These are phyloP conservation scores for Pelosia muscerda DNA, from an alignment of 2,888 invertebrate species.

Conservation along the genomic window DNA sequence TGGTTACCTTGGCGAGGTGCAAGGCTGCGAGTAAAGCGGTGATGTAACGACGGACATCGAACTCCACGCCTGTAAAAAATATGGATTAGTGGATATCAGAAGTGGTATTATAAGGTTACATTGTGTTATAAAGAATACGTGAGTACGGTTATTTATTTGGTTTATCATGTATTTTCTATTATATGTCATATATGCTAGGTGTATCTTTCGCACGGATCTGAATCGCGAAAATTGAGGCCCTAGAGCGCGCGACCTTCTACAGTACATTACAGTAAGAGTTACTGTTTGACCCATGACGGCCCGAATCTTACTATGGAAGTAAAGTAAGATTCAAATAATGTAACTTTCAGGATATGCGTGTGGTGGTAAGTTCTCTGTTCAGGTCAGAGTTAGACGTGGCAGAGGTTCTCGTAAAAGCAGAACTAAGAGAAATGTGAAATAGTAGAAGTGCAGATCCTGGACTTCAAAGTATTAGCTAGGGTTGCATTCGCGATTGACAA, in stretches of 20 bases:
- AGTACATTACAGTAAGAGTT: no score
- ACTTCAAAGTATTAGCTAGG: background rate
- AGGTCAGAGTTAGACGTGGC: background rate
- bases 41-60: constrained; percentile 79
- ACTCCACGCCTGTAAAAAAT: constrained; percentile 69
- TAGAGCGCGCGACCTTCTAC: no score
- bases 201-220: no score
- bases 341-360: no score
- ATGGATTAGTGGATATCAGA: background rate
- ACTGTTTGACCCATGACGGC: no score
- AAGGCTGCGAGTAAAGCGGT: constrained; percentile 78
- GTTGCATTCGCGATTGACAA: no score
- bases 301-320: no score
- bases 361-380: background rate
- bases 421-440: no score
- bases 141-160: no score
- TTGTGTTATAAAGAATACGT: background rate
- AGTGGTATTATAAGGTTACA: background rate
- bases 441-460: no score
- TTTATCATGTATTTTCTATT: background rate
- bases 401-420: background rate
- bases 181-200: background rate
- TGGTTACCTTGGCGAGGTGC: constrained; percentile 78
- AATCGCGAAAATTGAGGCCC: no score
- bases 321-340: no score